These are phyloP conservation scores for Calameuta filiformis DNA, from an alignment of 2,888 invertebrate species.

Conservation along the genomic window DNA sequence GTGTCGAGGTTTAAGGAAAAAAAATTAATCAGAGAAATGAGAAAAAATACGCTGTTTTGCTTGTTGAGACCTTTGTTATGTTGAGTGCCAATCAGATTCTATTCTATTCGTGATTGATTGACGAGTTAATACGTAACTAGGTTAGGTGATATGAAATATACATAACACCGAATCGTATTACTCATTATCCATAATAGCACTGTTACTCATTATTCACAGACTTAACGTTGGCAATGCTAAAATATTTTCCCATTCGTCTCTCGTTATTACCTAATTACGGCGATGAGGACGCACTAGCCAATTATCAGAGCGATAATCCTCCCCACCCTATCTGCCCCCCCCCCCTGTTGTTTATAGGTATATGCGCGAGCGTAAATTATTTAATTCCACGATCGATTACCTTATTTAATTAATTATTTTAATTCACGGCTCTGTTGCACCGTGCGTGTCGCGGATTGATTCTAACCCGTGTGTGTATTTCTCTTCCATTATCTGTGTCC, in stretches of 20 bases:
- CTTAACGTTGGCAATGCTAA: background rate
- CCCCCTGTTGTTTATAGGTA: slow-evolving; percentile 27
- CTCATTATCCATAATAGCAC: background rate
- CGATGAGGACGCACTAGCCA: slow-evolving; percentile 13
- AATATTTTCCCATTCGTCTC: background rate
- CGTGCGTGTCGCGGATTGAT: slow-evolving; percentile 2
- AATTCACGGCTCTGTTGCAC: slow-evolving; percentile 5
- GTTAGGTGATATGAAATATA: background rate
- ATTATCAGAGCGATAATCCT: slow-evolving; percentile 28
- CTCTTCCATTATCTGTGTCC: background rate
- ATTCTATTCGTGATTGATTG: background rate
- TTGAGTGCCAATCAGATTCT: background rate
- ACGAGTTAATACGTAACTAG: background rate
- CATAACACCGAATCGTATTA: background rate
- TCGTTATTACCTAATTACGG: background rate
- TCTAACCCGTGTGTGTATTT: background rate
- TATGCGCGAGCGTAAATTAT: slow-evolving; percentile 50
- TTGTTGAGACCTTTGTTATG: background rate
- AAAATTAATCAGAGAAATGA: slow-evolving; percentile 6
- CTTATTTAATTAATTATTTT: slow-evolving; percentile 40
- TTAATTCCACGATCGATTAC: slow-evolving; percentile 44
- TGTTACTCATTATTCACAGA: background rate
- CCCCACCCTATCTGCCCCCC: background rate
- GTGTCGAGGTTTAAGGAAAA: slow-evolving; percentile 80
- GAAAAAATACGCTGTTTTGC: background rate